These are phyloP conservation scores for Theristus sp. DNA, from an alignment of 2,888 invertebrate species.

Conservation along the genomic window DNA sequence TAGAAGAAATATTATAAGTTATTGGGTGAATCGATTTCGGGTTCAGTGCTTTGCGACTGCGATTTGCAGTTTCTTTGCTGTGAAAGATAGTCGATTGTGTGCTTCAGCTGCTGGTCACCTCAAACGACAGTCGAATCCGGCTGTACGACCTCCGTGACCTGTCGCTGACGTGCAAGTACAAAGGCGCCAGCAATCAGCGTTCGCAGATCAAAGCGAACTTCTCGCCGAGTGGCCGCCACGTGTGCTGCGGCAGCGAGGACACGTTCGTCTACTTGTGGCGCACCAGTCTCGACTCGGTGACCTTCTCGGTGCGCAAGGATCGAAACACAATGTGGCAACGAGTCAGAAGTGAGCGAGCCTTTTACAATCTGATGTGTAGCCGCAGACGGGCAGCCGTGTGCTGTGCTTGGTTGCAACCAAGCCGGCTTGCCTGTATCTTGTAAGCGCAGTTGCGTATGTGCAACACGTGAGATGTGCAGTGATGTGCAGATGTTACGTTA, in stretches of 20 bases:
- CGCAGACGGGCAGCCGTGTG: too few relatives aligned
- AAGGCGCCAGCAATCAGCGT: conserved; percentile 45
- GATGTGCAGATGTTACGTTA: too few relatives aligned
- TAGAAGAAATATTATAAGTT: too few relatives aligned
- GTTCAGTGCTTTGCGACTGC: too few relatives aligned
- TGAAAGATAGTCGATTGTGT: too few relatives aligned
- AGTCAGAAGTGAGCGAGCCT: conserved; percentile 49
- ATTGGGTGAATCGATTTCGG: too few relatives aligned
- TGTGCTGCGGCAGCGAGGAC: conserved; percentile 90
- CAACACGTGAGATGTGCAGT: too few relatives aligned
- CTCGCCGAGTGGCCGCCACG: conserved; percentile 83
- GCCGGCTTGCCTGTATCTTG: too few relatives aligned
- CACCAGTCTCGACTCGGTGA: conserved; percentile 83
- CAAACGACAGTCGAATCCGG: conserved; percentile 87
- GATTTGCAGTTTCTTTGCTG: too few relatives aligned
- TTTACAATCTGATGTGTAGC: too few relatives aligned
- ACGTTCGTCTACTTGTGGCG: conserved; percentile 91
- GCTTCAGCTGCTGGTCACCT: conserved; percentile 62
- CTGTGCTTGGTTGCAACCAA: too few relatives aligned
- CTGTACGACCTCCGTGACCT: conserved; percentile 84
- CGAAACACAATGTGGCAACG: conserved; percentile 95
- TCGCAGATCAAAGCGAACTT: conserved; percentile 50
- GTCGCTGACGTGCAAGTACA: conserved; percentile 83
- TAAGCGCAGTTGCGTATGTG: too few relatives aligned
- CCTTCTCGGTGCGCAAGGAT: conserved; percentile 72